phyloP scores from a whole-genome alignment of 2,888 invertebrate species.

The Candidula unifasciata region DNA sequence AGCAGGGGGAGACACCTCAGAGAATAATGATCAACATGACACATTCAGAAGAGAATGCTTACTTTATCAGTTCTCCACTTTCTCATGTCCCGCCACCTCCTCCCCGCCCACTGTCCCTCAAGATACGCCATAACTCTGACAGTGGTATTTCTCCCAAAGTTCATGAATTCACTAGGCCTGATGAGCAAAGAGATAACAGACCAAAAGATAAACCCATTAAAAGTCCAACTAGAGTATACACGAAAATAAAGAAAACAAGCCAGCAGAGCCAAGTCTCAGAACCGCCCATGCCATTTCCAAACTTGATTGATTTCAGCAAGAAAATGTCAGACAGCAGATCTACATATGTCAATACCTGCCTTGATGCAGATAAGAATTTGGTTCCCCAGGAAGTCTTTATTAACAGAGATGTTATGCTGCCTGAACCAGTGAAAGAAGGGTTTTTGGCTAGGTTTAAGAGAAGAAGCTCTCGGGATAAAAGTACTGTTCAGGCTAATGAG shows the following conservation, averaged over 20 bases:
- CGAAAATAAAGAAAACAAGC: constrained; percentile 36
- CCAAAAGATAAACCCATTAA: constrained; percentile 27
- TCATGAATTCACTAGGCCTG: background rate
- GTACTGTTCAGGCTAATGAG: constrained; percentile 68
- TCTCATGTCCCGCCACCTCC: constrained; percentile 30
- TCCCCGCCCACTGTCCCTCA: constrained; percentile 40
- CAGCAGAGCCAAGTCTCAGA: constrained; percentile 20
- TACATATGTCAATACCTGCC: constrained; percentile 54
- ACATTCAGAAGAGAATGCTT: constrained; percentile 45
- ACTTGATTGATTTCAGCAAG: constrained; percentile 59
- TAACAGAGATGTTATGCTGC: constrained; percentile 49
- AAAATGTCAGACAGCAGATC: constrained; percentile 51
- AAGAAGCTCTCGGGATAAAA: constrained; percentile 70
- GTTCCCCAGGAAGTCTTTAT: constrained; percentile 21
- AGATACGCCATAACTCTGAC: constrained; percentile 39
- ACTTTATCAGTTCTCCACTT: background rate
- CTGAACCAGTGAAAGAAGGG: constrained; percentile 60
- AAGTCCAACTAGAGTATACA: constrained; percentile 47
- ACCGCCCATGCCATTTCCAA: constrained; percentile 58
- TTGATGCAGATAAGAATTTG: constrained; percentile 38
- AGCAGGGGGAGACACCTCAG: constrained; percentile 59
- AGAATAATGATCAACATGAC: constrained; percentile 56
- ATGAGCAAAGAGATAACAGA: constrained; percentile 5
- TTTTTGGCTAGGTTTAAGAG: constrained; percentile 70
- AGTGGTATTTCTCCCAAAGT: constrained; percentile 19